These are phyloP conservation scores for Phoronis australis DNA, from an alignment of 2,888 invertebrate species.

Conservation along the genomic window DNA sequence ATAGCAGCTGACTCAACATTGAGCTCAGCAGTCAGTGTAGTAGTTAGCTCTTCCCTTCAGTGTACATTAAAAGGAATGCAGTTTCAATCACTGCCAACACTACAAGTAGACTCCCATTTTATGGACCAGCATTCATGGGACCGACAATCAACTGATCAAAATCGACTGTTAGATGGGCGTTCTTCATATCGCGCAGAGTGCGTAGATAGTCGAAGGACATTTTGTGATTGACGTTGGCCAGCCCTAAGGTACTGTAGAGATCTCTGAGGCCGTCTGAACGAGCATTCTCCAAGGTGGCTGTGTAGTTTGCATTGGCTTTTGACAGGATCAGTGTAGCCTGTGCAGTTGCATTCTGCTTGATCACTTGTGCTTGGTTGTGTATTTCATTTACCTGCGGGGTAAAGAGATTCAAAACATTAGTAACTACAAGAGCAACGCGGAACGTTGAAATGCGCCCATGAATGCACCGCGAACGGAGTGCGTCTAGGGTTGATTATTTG, in stretches of 20 bases:
- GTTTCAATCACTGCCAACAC: too few species aligned
- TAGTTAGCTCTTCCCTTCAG: too few species aligned
- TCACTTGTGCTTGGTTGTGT: conserved; percentile 30
- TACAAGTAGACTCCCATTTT: too few species aligned
- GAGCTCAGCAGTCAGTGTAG: too few species aligned
- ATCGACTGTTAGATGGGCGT: conserved; percentile 36
- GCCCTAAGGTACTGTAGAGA: conserved; percentile 25
- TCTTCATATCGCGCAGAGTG: conserved; percentile 27
- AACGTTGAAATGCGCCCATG: too few species aligned
- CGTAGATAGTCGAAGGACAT: conserved; percentile 39
- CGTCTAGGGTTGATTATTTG: too few species aligned
- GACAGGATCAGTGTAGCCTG: conserved; percentile 19
- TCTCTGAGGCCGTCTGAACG: conserved; percentile 26
- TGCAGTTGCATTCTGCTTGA: conserved; percentile 24
- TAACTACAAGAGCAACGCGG: too few species aligned
- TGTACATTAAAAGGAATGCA: too few species aligned
- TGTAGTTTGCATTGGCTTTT: conserved; percentile 27
- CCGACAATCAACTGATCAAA: conserved; percentile 35
- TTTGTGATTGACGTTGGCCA: conserved; percentile 27
- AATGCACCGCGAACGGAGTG: too few species aligned
- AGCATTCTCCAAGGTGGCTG: conserved; percentile 29
- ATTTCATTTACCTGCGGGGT: conserved; percentile 31
- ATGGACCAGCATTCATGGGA: too few species aligned
- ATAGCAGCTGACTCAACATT: too few species aligned
- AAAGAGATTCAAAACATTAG: background rate